Percentiles rank a stretch among this genome's conserved stretches.
phyloP scores from a whole-genome alignment of 1,140 invertebrate species.

The Drosophila murphyi region DNA sequence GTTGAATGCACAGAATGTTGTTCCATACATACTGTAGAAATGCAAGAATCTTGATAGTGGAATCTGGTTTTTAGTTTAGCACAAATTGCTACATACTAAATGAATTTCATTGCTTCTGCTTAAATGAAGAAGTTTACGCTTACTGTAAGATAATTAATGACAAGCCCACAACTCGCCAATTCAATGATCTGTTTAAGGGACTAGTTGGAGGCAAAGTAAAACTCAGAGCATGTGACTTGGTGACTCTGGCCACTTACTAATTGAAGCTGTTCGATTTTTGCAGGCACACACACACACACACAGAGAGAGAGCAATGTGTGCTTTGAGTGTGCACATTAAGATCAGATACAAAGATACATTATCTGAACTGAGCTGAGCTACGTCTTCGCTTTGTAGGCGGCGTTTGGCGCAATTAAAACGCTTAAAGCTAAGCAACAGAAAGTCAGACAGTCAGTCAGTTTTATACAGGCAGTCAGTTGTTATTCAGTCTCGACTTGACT shows the following conservation, averaged over 20 bases:
- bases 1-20: too few relatives aligned
- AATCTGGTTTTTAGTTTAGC: too few relatives aligned
- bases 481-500: constrained; percentile 30
- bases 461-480: constrained; percentile 10
- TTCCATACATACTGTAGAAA: too few relatives aligned
- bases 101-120: not conserved
- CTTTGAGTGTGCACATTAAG: constrained; percentile 62
- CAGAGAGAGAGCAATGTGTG: not conserved
- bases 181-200: not conserved
- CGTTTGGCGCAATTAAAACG: constrained; percentile 57
- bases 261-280: constrained; percentile 48
- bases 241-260: constrained; percentile 37
- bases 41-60: too few relatives aligned
- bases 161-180: not conserved
- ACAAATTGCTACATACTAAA: too few relatives aligned
- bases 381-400: constrained; percentile 63
- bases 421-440: constrained; percentile 53
- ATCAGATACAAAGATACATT: constrained; percentile 82
- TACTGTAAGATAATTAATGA: not conserved
- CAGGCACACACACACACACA: constrained; percentile 1
- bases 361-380: constrained; percentile 55
- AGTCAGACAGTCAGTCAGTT: constrained; percentile 15
- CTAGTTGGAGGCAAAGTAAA: not conserved
- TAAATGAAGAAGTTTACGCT: not conserved
- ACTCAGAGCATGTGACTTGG: constrained; percentile 27